Conservation (phyloP, 1,140 invertebrate species). For the Lordiphosa clarofinis region DNA sequence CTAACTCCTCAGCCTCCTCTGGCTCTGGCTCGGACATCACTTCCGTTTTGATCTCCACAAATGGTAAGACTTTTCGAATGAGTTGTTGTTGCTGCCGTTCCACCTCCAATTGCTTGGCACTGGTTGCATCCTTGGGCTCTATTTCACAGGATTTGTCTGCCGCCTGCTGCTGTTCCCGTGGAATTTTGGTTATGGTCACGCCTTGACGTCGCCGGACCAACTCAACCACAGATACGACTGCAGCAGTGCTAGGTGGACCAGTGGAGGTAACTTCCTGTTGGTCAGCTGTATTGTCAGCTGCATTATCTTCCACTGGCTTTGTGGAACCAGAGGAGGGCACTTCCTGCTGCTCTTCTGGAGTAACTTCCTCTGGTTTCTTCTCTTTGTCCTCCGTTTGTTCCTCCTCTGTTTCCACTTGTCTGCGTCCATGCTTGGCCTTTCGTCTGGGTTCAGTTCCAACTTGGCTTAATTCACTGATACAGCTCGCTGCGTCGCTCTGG, state of each 20-base stretch:
- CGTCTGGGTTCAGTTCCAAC: constrained; percentile 27
- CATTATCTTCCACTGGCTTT: background rate
- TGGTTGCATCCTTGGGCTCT: constrained; percentile 10
- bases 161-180: constrained; percentile 43
- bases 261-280: background rate
- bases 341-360: background rate
- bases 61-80: constrained; percentile 65
- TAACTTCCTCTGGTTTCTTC: background rate
- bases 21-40: constrained; percentile 69
- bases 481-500: constrained; percentile 44
- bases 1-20: constrained; percentile 41
- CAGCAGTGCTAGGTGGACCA: background rate
- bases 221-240: constrained; percentile 60
- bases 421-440: constrained; percentile 41
- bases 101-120: constrained; percentile 30
- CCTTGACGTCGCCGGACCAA: constrained; percentile 61
- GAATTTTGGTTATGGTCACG: constrained; percentile 73
- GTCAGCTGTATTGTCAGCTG: no score
- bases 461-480: constrained; percentile 41
- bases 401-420: constrained; percentile 5
- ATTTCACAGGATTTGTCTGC: constrained; percentile 3
- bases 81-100: constrained; percentile 61
- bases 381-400: background rate
- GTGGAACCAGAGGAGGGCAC: background rate
- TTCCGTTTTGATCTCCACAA: constrained; percentile 77